Percentiles rank a stretch among this genome's conserved stretches.
Conservation (phyloP, 2,113 vertebrate genomes). For the Rhinogobius similis region DNA sequence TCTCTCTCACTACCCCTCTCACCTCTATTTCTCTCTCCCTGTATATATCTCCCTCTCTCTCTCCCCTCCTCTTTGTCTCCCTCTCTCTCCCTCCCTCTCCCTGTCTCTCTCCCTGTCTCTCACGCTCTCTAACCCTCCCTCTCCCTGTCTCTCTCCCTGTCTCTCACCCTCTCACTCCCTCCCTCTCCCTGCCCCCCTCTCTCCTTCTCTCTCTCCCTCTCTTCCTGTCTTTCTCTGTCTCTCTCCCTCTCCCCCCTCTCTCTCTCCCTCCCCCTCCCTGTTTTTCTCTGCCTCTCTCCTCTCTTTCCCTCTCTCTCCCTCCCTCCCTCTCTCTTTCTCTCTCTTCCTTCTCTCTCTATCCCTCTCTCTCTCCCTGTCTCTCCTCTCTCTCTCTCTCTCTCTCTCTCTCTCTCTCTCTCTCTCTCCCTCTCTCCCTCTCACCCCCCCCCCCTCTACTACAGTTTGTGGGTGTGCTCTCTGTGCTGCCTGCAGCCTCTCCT, state of each 20-base stretch:
- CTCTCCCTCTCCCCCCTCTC: constrained; percentile 25
- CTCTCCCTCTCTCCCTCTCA: constrained; percentile 21
- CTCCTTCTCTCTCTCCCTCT: constrained; percentile 15
- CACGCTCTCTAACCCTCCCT: constrained; percentile 11
- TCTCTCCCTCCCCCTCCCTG: constrained; percentile 48
- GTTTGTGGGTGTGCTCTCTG: constrained; percentile 61
- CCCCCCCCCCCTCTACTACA: constrained; percentile 35
- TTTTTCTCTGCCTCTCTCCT: constrained; percentile 17
- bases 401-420: background rate
- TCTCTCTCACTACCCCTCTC: constrained; percentile 17
- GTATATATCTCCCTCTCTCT: constrained; percentile 20
- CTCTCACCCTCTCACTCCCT: constrained; percentile 9
- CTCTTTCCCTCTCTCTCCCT: background rate
- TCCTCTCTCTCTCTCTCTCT: constrained; percentile 22
- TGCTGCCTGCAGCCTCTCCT: constrained; percentile 31
- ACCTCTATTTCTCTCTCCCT: constrained; percentile 25
- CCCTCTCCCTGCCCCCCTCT: constrained; percentile 12
- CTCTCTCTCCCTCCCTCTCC: constrained; percentile 44
- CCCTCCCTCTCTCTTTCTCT: constrained; percentile 42
- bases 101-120: constrained; percentile 4
- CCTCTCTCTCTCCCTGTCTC: constrained; percentile 45
- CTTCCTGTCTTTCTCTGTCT: constrained; percentile 22
- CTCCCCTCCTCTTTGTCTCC: constrained; percentile 9
- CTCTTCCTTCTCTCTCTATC: constrained; percentile 31
- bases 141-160: constrained; percentile 8